Evolutionary conservation across 2,113 vertebrate species (phyloP), one percentile per base, ranked within the genome.

Genomic region (Oryzias woworae): DNA sequence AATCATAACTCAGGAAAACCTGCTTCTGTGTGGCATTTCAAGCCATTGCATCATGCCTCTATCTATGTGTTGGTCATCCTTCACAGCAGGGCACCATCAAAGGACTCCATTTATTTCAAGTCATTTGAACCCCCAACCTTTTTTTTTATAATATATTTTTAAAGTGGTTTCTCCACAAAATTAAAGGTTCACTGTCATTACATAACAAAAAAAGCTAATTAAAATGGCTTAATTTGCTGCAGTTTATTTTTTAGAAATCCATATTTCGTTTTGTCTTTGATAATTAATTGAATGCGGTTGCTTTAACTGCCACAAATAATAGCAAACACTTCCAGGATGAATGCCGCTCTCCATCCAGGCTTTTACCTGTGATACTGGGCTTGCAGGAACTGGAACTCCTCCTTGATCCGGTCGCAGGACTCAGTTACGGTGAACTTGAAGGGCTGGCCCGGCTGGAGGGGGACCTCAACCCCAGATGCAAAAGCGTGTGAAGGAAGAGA

Each of bases 371-470:
- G 96, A 88, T 96, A 97, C 92, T 97, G 96, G 7, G 95, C 95
- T 81, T 97, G 96, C 22, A 97, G 91, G 72, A 98, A 97, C 92
- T 97, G 95, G 87, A 97, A 97, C 87, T 96, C 96, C 86, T 98
- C 96, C 70, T 98, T 97, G 87, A 98, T 98, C 70, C 96, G 92
- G 75, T 98, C 96, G 86, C 96, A 90, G 48, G 96, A 96, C 83
- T 98, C 96, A 49, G 93, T 94, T 80, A 97, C 94, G 18, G 96
- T 97, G 86, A 98, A 97, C 88, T 98, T 98, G 90, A 97, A 95
- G 65, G 94, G 93, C 90, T 97, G 96, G 52, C 95, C 95, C 79
- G 94, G 95, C 92, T 97, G 96, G 77, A 95, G 96, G 58, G 94
- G 93, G 54, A 94, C 93, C 95, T 96, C 88, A 22, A 78, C 41